Evolutionary conservation across 2,113 vertebrate genomes (phyloP).

Genomic region (Aramus guarauna): DNA sequence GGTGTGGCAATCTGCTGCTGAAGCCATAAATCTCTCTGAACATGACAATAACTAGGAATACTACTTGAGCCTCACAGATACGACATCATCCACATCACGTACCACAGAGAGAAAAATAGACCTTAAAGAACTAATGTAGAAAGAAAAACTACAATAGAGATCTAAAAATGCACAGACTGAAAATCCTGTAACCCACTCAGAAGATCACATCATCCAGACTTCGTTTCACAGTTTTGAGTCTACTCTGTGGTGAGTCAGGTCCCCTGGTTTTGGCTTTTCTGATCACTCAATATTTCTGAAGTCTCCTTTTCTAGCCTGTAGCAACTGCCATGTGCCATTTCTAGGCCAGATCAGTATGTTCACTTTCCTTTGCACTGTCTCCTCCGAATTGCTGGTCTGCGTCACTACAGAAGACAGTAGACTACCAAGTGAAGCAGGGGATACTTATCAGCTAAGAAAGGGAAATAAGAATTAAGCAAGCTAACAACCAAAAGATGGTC

Average conservation of each 20-base stretch:
- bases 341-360: neutral
- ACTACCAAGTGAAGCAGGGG: neutral
- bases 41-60: neutral
- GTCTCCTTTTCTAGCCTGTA: neutral
- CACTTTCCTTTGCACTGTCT: neutral
- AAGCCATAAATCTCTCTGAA: neutral
- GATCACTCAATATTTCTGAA: neutral
- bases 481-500: neutral
- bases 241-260: neutral
- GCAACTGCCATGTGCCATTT: neutral
- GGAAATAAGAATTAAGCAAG: neutral
- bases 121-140: neutral
- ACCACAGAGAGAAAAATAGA: neutral
- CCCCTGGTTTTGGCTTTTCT: neutral
- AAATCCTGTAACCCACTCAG: neutral
- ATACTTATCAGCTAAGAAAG: neutral
- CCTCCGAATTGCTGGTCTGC: neutral
- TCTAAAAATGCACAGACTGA: neutral
- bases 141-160: neutral
- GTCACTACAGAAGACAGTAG: neutral
- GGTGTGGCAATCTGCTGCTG: neutral
- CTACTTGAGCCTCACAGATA: neutral
- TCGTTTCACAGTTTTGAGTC: neutral
- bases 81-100: neutral
- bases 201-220: neutral